phyloP scores from a whole-genome alignment of 2,113 vertebrate genomes.

The Sinosuthora webbiana region DNA sequence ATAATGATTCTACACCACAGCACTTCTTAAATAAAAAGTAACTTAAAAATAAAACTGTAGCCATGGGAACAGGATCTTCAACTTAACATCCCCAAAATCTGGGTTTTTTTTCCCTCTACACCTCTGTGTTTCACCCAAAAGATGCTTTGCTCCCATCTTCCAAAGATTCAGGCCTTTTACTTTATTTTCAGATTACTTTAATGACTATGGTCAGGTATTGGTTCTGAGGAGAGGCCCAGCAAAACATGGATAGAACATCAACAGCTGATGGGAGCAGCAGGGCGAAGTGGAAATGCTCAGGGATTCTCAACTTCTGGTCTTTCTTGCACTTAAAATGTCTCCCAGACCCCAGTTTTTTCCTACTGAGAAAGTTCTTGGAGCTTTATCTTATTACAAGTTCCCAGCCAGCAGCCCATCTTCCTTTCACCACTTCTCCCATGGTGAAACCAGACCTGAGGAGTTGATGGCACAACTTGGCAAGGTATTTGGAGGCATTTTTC shows the following conservation, averaged over 20 bases:
- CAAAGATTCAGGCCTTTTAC: not conserved
- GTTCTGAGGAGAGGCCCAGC: not conserved
- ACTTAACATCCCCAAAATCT: not conserved
- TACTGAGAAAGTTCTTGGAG: not conserved
- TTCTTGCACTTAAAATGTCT: not conserved
- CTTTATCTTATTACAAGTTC: not conserved
- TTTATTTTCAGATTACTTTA: not conserved
- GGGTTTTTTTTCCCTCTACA: not conserved
- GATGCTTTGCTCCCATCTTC: not conserved
- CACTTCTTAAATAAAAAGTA: slow-evolving; percentile 17
- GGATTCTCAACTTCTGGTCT: not conserved
- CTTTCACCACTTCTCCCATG: not conserved
- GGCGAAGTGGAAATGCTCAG: not conserved
- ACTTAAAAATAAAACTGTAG: slow-evolving; percentile 60
- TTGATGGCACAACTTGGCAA: not conserved
- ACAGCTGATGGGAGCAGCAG: not conserved
- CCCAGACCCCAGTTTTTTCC: not conserved
- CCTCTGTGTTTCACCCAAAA: not conserved
- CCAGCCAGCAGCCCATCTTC: not conserved
- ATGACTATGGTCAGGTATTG: not conserved
- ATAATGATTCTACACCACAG: not conserved
- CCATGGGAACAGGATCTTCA: slow-evolving; percentile 44
- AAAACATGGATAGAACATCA: not conserved
- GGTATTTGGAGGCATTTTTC: not conserved
- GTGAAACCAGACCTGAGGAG: not conserved